These are phyloP conservation scores for Octopus sinensis DNA, from an alignment of 1,140 invertebrate genomes.

Conservation along the genomic window DNA sequence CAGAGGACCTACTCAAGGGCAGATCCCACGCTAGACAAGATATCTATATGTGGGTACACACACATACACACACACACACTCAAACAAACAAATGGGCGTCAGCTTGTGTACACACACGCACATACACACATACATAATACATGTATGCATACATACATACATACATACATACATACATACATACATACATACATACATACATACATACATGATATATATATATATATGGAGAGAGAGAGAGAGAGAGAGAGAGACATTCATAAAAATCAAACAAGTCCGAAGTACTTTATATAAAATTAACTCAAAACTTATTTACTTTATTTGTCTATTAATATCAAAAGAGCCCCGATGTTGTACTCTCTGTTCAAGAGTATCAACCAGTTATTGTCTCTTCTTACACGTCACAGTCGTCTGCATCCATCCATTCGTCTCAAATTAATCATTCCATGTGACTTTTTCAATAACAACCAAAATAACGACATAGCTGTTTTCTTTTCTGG, in stretches of 20 bases:
- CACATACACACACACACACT: constrained; percentile 19
- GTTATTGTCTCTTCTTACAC: no score
- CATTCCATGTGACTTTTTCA: neutral
- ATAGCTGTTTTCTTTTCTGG: neutral
- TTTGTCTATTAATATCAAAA: neutral
- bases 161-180: constrained; percentile 11
- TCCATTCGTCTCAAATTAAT: no score
- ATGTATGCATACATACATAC: neutral
- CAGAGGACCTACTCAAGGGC: neutral
- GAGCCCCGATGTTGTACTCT: no score
- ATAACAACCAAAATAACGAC: neutral
- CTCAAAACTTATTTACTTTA: neutral
- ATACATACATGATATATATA: constrained; percentile 9
- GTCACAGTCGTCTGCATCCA: no score
- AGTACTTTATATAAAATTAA: neutral
- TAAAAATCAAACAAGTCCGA: neutral
- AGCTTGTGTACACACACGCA: constrained; percentile 13
- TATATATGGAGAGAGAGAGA: neutral
- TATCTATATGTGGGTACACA: neutral
- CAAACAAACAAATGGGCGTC: constrained; percentile 15
- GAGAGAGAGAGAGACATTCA: neutral
- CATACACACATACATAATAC: neutral
- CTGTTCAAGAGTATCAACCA: no score
- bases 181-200: constrained; percentile 13
- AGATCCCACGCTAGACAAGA: neutral